Evolutionary conservation across 2,888 invertebrate genomes (phyloP), one percentile per base, ranked within the genome.

Genomic region (Flexamia atlantica): DNA sequence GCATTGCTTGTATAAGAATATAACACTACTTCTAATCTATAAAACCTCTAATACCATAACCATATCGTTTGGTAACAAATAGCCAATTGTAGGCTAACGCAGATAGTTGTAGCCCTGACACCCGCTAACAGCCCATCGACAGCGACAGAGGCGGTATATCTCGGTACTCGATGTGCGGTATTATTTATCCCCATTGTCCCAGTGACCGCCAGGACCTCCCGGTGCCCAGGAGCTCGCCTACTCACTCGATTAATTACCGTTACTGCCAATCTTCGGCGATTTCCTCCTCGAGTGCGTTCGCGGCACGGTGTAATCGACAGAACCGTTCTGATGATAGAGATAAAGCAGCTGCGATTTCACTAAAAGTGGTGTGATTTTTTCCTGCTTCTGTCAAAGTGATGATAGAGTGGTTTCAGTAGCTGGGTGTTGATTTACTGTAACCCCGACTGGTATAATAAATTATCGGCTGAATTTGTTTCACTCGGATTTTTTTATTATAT

Each of bases 171-270:
- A 17, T 4, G 28, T 28, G 14, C 28, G 28, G 30, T 28, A 64
- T 64, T 64, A 64, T 64, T 64, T 64, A 64, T 64, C 25, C 5
- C 64, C 28, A 64, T 64, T 64, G 64, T 64, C 64, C 28, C 57
- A n/a, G 23, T 57, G 23, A n/a, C 20, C 57, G 7, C 9, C 57
- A 46, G 30, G 28, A 14, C 28, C 64, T 17, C 64, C 57, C 25
- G 25, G 57, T 50, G 25, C 57, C 20, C 57, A 23, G 57, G 25
- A 57, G 57, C 57, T 5, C 57, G 57, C 57, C 64, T 14, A 64
- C 64, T 28, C 64, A 14, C 14, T 1, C 17, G 28, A 64, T 57
- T 57, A 64, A 64, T 64, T 64, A 30, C 64, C 28, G 64, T 64
- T 64, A 64, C 14, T n/a, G 28, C 64, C 64, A 20, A 28, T 28